phyloP scores from a whole-genome alignment of 2,888 invertebrate genomes.

The Cephus runcator region DNA sequence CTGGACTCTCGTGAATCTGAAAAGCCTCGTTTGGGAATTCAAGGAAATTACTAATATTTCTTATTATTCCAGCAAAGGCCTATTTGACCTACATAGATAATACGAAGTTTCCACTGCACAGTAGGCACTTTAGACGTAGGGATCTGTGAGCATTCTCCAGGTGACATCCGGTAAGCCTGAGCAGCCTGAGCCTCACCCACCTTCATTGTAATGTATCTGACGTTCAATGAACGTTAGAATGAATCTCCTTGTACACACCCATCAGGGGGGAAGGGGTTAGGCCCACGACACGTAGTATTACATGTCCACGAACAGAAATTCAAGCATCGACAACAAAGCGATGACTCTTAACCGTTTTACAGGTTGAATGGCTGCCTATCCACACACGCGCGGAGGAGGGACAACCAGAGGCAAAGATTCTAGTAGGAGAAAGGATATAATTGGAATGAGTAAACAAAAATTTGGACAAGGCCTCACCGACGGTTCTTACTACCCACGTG shows the following conservation, averaged over 20 bases:
- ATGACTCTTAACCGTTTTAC: background rate
- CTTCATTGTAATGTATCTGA: slow-evolving; percentile 44
- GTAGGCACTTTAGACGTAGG: background rate
- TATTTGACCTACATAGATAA: slow-evolving; percentile 19
- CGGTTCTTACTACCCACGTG: background rate
- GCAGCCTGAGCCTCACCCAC: slow-evolving; percentile 34
- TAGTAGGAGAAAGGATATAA: background rate
- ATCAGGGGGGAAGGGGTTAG: slow-evolving; percentile 9
- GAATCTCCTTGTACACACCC: slow-evolving; percentile 37
- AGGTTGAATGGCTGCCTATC: background rate
- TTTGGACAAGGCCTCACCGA: background rate
- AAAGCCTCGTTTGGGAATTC: no score
- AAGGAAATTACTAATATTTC: background rate
- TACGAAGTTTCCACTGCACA: background rate
- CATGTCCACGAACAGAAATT: background rate
- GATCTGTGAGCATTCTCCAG: background rate
- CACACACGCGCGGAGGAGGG: background rate
- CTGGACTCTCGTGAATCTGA: no score
- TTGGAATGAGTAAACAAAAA: background rate
- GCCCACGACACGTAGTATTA: background rate
- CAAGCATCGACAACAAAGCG: background rate
- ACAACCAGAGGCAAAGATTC: background rate
- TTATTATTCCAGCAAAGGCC: background rate
- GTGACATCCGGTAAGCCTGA: slow-evolving; percentile 3
- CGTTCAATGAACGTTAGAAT: slow-evolving; percentile 31